A percentile compares a stretch with the other conserved stretches of the same genome.
phyloP scores from a whole-genome alignment of 64 coral and sea anemone genomes.

The Cladopsammia gracilis region DNA sequence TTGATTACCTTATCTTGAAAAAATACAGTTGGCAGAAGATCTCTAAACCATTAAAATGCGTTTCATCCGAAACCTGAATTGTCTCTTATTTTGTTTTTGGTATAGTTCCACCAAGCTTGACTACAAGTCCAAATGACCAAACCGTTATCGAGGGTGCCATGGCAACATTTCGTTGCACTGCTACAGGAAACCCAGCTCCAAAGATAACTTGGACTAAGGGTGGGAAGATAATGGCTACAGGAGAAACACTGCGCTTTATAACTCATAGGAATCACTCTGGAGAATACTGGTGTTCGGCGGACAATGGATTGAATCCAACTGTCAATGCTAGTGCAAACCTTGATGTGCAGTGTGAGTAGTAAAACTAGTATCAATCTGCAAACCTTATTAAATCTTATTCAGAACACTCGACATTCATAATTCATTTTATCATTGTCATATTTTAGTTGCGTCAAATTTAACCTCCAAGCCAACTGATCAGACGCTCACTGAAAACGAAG shows the following conservation, averaged over 20 bases:
- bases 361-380: too few relatives aligned
- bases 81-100: neutral
- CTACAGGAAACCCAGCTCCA: neutral
- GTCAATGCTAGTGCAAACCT: neutral
- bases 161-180: neutral
- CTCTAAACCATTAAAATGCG: too few relatives aligned
- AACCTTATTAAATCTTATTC: too few relatives aligned
- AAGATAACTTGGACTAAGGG: constrained; percentile 6
- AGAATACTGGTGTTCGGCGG: constrained; percentile 16
- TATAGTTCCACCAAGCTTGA: neutral
- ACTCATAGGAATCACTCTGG: constrained; percentile 8
- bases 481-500: neutral
- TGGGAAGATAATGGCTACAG: neutral
- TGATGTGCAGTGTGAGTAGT: neutral
- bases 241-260: neutral
- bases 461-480: neutral
- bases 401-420: too few relatives aligned
- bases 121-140: neutral
- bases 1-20: too few relatives aligned
- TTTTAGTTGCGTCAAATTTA: neutral
- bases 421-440: neutral
- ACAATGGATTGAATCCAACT: constrained; percentile 1
- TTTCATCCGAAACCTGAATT: too few relatives aligned
- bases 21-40: too few relatives aligned
- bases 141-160: neutral